Evolutionary conservation across 2,113 vertebrate species (phyloP).

Genomic region (Onychostruthus taczanowskii): DNA sequence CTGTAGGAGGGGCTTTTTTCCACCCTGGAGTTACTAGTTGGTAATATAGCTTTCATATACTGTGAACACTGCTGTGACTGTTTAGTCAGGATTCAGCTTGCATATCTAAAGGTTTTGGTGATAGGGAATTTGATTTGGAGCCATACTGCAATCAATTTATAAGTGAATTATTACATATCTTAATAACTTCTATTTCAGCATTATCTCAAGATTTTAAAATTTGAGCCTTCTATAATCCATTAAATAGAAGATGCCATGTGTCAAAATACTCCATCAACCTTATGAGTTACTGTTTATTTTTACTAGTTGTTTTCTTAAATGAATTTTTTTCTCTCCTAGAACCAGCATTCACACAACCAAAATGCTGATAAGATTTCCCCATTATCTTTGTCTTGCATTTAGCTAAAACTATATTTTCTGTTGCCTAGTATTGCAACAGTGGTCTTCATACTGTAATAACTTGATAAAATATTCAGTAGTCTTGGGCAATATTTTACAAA

Average conservation of each 20-base stretch:
- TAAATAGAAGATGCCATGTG: not conserved
- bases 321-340: not conserved
- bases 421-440: not conserved
- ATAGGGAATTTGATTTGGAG: not conserved
- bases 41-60: not conserved
- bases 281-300: not conserved
- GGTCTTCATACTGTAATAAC: slow-evolving; percentile 7
- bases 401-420: not conserved
- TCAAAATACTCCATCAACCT: not conserved
- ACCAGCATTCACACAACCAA: not conserved
- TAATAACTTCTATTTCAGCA: not conserved
- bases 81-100: not conserved
- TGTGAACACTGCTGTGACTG: not conserved
- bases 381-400: not conserved
- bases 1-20: not conserved
- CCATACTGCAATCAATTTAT: not conserved
- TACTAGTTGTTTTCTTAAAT: not conserved
- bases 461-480: not conserved
- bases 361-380: not conserved
- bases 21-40: not conserved
- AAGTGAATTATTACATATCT: not conserved
- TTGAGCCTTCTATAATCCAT: not conserved
- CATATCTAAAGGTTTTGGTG: not conserved
- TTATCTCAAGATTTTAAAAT: not conserved
- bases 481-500: slow-evolving; percentile 29